Percentiles rank a stretch among this genome's conserved stretches.
Evolutionary conservation across 37 sponge, comb jelly and placozoan genomes (phyloP).

Genomic region (Ianthella basta): DNA sequence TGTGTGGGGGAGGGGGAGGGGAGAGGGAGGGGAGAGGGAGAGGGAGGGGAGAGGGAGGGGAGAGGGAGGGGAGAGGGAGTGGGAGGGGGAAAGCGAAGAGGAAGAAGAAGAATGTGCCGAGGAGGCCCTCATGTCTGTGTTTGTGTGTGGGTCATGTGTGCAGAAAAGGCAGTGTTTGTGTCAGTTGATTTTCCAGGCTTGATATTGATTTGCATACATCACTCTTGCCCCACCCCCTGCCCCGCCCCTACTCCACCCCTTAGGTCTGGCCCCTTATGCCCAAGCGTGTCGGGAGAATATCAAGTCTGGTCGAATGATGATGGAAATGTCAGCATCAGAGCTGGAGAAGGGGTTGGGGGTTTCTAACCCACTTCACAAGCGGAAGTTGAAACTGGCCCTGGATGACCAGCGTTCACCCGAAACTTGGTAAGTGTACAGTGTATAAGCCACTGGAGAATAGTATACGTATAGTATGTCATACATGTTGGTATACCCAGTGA

Average conservation of each 20-base stretch:
- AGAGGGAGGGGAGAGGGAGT: no score
- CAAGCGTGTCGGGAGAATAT: conserved; percentile 39
- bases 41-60: not conserved
- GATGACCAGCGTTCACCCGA: conserved; percentile 62
- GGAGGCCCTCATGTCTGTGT: no score
- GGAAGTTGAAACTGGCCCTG: conserved; percentile 81
- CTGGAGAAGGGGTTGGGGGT: conserved; percentile 76
- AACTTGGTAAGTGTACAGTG: conserved; percentile 31
- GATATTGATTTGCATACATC: not conserved
- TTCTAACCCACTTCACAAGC: conserved; percentile 74
- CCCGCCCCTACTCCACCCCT: not conserved
- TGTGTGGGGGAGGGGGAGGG: no score
- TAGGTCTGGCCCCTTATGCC: conserved; percentile 64
- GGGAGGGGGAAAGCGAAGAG: no score
- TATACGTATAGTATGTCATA: no score
- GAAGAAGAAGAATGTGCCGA: no score
- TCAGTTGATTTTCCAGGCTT: not conserved
- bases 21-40: no score
- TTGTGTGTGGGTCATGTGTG: no score
- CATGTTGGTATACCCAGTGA: not conserved
- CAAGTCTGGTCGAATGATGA: conserved; percentile 67
- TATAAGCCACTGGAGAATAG: no score
- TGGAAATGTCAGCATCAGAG: conserved; percentile 60
- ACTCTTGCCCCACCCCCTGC: not conserved
- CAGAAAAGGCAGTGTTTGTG: no score